A percentile compares a stretch with the other conserved stretches of the same genome.
These are phyloP conservation scores for Rhinolophus ferrumequinum DNA, from an alignment of 2,113 vertebrate genomes.

Conservation along the genomic window DNA sequence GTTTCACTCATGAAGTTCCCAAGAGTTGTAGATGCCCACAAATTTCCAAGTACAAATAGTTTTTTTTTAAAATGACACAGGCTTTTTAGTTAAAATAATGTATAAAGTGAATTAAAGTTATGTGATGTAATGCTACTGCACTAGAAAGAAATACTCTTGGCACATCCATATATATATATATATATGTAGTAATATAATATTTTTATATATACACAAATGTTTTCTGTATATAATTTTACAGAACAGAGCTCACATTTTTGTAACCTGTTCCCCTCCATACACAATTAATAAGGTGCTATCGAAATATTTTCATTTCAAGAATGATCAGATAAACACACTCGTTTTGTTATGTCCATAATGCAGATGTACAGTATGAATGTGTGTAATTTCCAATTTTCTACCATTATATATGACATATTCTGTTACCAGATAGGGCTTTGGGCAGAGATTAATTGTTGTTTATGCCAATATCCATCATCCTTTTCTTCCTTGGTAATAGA, in stretches of 20 bases:
- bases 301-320: background rate
- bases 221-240: background rate
- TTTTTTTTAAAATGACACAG: background rate
- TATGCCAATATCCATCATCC: background rate
- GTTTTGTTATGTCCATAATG: background rate
- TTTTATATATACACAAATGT: background rate
- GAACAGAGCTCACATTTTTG: background rate
- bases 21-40: background rate
- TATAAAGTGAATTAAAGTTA: background rate
- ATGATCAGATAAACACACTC: background rate
- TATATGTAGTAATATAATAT: background rate
- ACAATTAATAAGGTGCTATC: background rate
- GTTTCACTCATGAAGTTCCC: background rate
- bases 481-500: background rate
- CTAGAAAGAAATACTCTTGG: constrained; percentile 5
- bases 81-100: constrained; percentile 23
- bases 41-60: background rate
- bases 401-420: background rate
- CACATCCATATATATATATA: background rate
- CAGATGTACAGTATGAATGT: background rate
- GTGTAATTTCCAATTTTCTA: background rate
- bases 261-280: background rate
- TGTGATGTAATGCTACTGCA: background rate
- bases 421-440: background rate
- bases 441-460: background rate